Conservation (phyloP, 2,888 invertebrate genomes). For the Chelonus formosanus region DNA sequence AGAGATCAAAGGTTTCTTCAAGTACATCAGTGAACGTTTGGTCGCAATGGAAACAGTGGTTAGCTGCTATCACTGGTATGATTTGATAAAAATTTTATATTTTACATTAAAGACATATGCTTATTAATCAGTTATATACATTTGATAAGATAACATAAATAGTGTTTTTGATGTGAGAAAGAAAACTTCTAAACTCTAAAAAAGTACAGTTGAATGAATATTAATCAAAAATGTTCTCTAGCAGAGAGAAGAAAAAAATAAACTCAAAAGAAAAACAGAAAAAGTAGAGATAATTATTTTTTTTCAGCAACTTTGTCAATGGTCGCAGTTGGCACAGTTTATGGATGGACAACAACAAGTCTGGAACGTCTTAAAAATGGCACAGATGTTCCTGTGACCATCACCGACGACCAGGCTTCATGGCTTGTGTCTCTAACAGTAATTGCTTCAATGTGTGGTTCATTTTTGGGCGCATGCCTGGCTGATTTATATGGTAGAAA, state of each 20-base stretch:
- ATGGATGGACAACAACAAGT: constrained; percentile 60
- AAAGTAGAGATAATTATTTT: constrained; percentile 18
- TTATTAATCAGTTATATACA: no score
- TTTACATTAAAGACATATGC: no score
- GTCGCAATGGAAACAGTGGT: constrained; percentile 60
- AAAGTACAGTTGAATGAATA: no score
- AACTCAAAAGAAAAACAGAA: background rate
- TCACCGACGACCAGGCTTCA: constrained; percentile 54
- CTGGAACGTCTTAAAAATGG: constrained; percentile 47
- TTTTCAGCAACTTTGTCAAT: constrained; percentile 60
- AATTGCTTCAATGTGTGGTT: constrained; percentile 60
- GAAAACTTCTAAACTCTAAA: no score
- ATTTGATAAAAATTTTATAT: no score
- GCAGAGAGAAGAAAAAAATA: no score
- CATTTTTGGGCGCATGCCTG: constrained; percentile 57
- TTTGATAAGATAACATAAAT: no score
- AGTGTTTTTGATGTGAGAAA: no score
- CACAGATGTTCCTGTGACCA: constrained; percentile 49
- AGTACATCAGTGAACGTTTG: constrained; percentile 36
- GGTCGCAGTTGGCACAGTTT: constrained; percentile 61
- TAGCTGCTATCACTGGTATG: constrained; percentile 60
- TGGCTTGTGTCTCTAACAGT: constrained; percentile 61
- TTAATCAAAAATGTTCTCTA: no score
- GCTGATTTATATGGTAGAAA: constrained; percentile 58
- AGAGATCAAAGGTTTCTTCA: constrained; percentile 36